phyloP scores from a whole-genome alignment of 2,113 vertebrate genomes.

The Chaetops frenatus region DNA sequence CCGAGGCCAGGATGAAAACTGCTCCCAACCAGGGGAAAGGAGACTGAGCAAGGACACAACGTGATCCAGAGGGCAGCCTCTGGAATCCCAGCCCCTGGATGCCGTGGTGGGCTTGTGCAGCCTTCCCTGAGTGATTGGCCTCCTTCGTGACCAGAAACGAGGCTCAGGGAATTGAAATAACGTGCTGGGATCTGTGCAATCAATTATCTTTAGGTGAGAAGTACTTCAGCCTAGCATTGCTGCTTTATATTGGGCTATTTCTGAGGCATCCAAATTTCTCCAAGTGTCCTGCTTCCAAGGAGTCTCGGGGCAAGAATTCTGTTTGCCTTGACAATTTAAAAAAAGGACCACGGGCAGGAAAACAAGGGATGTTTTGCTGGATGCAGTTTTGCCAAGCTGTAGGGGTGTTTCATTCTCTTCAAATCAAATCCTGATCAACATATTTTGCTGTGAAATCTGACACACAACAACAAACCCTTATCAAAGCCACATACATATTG shows the following conservation, averaged over 20 bases:
- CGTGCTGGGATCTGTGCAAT: not conserved
- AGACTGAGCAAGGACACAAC: not conserved
- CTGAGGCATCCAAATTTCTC: not conserved
- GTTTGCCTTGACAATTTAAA: not conserved
- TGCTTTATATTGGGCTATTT: not conserved
- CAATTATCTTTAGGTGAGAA: not conserved
- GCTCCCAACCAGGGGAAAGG: not conserved
- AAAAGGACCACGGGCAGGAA: not conserved
- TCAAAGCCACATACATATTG: not conserved
- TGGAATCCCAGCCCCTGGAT: not conserved
- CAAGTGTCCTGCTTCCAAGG: not conserved
- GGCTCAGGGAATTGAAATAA: not conserved
- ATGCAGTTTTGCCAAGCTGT: not conserved
- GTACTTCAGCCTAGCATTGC: not conserved
- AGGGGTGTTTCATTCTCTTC: not conserved
- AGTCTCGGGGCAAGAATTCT: not conserved
- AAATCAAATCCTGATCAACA: not conserved
- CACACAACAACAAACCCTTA: not conserved
- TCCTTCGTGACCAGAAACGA: not conserved
- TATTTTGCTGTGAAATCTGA: not conserved
- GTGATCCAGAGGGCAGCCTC: accelerated
- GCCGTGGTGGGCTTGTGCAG: not conserved
- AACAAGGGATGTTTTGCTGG: not conserved
- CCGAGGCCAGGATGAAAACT: not conserved
- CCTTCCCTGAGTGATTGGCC: not conserved